Conservation (phyloP, 1,140 invertebrate species). For the Drosophila murphyi region DNA sequence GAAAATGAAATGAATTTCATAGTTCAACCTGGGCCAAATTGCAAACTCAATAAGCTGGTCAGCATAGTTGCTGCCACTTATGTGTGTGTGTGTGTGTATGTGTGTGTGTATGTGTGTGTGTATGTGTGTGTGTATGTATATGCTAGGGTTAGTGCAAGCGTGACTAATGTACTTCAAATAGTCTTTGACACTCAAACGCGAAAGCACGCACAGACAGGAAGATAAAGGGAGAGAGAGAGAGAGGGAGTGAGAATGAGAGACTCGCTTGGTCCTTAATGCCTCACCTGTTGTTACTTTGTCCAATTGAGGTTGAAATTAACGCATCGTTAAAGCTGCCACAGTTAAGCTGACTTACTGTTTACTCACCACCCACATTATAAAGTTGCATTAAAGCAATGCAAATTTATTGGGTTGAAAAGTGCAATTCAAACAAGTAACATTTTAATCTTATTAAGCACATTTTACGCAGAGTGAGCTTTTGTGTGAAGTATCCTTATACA, state of each 20-base stretch:
- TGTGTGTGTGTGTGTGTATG: background rate
- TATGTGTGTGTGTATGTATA: background rate
- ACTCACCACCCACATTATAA: constrained; percentile 19
- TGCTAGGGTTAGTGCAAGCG: constrained; percentile 20
- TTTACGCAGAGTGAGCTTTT: background rate
- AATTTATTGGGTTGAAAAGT: background rate
- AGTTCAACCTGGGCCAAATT: constrained; percentile 45
- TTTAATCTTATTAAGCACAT: background rate
- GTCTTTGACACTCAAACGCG: constrained; percentile 34
- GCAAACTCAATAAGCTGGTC: constrained; percentile 43
- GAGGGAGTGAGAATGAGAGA: background rate
- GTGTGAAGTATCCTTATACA: background rate
- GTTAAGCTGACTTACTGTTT: constrained; percentile 43
- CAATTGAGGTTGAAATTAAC: constrained; percentile 43
- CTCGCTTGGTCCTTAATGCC: constrained; percentile 14
- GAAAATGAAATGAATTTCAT: constrained; percentile 50
- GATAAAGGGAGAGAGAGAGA: background rate
- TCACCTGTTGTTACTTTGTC: constrained; percentile 45
- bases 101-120: constrained; percentile 1
- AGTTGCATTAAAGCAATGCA: constrained; percentile 1
- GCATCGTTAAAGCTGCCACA: constrained; percentile 37
- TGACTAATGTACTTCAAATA: constrained; percentile 56
- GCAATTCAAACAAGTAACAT: background rate
- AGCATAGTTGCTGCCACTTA: background rate
- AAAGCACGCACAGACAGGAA: background rate